phyloP scores from a whole-genome alignment of 2,888 invertebrate species.

The Leptinotarsa tumamoca region DNA sequence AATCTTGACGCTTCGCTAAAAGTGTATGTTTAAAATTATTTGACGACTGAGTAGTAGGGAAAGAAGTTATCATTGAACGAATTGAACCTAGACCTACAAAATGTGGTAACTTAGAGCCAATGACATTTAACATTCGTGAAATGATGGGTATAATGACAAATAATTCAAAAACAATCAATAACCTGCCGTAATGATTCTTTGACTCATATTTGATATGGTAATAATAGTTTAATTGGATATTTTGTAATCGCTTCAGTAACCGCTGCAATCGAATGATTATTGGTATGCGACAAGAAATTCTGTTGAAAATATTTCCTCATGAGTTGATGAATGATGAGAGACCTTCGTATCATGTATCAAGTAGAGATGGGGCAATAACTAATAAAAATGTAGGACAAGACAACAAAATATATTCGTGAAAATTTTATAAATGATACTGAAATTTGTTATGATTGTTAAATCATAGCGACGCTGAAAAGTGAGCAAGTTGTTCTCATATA shows the following conservation, averaged over 20 bases:
- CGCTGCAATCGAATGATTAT: not conserved
- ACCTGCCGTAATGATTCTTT: slow-evolving; percentile 2
- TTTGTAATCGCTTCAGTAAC: not conserved
- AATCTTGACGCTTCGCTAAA: slow-evolving; percentile 43
- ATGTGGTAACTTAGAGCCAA: slow-evolving; percentile 40
- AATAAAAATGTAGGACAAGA: not conserved
- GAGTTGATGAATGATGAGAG: not conserved
- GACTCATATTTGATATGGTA: slow-evolving; percentile 7
- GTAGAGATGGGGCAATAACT: too few species aligned
- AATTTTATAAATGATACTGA: too few species aligned
- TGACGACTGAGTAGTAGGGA: slow-evolving; percentile 50
- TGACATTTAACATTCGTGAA: slow-evolving; percentile 35
- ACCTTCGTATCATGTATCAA: not conserved
- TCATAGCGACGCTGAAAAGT: too few species aligned
- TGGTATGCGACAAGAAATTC: slow-evolving; percentile 3
- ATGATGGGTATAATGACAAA: slow-evolving; percentile 21
- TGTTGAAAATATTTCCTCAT: not conserved
- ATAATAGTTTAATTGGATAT: slow-evolving; percentile 6
- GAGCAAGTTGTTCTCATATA: too few species aligned
- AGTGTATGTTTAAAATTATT: slow-evolving; percentile 42
- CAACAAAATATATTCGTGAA: too few species aligned
- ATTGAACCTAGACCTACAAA: slow-evolving; percentile 58
- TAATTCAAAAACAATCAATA: slow-evolving; percentile 2
- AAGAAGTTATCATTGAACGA: slow-evolving; percentile 60
- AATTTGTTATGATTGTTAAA: too few species aligned